Conservation (phyloP, 2,113 vertebrate genomes). For the Eira barbara region DNA sequence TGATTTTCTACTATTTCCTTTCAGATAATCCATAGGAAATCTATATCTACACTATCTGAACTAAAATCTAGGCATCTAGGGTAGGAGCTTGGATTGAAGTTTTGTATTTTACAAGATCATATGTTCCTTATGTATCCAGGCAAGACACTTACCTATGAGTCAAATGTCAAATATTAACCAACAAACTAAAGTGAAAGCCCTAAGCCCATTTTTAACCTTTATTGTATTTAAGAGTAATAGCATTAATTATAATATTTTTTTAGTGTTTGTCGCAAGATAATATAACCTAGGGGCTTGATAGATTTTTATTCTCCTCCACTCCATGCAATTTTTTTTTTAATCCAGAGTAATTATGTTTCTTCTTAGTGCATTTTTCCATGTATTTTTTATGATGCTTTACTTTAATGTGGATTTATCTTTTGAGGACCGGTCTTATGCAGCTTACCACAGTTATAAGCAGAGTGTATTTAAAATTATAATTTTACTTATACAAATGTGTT, state of each 20-base stretch:
- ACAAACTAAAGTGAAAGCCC: background rate
- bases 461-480: conserved; percentile 70
- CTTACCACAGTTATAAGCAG: conserved; percentile 37
- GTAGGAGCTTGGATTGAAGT: background rate
- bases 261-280: conserved; percentile 23
- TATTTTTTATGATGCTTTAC: conserved; percentile 71
- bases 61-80: background rate
- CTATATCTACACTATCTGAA: background rate
- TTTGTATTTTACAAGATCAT: background rate
- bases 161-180: background rate
- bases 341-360: conserved; percentile 52
- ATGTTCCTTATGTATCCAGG: background rate
- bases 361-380: conserved; percentile 55
- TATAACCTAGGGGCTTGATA: background rate
- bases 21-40: background rate
- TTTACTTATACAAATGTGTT: conserved; percentile 68
- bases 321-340: conserved; percentile 41
- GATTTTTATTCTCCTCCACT: conserved; percentile 35
- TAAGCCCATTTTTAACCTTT: background rate
- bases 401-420: conserved; percentile 73
- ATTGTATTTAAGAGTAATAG: background rate
- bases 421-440: conserved; percentile 21
- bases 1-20: background rate
- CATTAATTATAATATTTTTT: background rate
- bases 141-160: background rate